A percentile compares a stretch with the other conserved stretches of the same genome.
phyloP scores from a whole-genome alignment of 2,797 vertebrate species.

The Labeo calbasu region DNA sequence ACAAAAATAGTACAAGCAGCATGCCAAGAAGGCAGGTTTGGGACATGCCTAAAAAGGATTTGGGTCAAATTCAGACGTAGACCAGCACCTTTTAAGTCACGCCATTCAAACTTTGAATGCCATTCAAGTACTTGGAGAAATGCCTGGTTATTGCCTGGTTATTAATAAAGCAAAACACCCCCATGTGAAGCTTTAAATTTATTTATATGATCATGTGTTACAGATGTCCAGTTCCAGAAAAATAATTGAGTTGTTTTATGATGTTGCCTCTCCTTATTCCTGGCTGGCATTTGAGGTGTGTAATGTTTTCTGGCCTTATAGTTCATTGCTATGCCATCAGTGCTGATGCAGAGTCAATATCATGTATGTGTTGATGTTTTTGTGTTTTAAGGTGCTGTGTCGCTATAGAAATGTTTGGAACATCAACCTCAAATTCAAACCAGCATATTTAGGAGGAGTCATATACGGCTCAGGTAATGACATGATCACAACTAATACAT shows the following conservation, averaged over 20 bases:
- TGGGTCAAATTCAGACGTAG: too few species aligned
- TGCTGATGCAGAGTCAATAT: not conserved
- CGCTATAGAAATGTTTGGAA: conserved; percentile 90
- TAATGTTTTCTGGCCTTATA: not conserved
- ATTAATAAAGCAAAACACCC: too few species aligned
- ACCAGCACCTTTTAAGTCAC: too few species aligned
- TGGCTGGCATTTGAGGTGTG: conserved; percentile 90
- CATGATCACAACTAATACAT: not conserved
- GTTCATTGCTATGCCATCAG: not conserved
- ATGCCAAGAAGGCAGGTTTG: too few species aligned
- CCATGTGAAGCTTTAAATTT: not conserved
- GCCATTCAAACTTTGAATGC: too few species aligned
- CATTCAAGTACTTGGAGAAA: too few species aligned
- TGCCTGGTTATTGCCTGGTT: too few species aligned
- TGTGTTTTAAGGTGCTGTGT: conserved; percentile 81
- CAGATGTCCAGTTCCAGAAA: conserved; percentile 54
- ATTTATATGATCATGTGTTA: not conserved
- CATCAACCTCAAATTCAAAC: conserved; percentile 83
- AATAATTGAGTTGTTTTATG: conserved; percentile 83
- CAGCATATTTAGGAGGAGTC: conserved; percentile 80
- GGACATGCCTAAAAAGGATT: too few species aligned
- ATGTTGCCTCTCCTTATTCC: conserved; percentile 88
- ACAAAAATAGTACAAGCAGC: too few species aligned
- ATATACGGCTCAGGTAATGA: conserved; percentile 82
- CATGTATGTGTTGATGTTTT: not conserved